These are phyloP conservation scores for Denticeps clupeoides DNA, from an alignment of 2,797 vertebrate species.

Conservation along the genomic window DNA sequence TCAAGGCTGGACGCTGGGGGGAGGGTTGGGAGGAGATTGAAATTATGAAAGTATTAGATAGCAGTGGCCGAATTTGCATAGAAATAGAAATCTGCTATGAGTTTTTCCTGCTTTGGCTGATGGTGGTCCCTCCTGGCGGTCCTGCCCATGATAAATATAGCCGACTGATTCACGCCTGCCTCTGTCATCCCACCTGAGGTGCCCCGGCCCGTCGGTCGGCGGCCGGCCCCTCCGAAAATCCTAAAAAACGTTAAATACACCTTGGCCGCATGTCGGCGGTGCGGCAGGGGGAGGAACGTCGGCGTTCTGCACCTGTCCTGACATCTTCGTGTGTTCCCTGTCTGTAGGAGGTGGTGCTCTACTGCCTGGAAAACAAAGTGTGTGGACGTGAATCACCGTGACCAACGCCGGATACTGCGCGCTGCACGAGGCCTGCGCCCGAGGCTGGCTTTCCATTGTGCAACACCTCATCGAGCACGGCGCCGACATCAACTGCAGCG, in stretches of 20 bases:
- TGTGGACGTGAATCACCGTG: constrained; percentile 95
- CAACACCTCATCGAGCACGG: constrained; percentile 92
- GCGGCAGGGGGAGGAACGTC: no score
- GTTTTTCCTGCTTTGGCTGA: neutral
- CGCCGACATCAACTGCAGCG: constrained; percentile 95
- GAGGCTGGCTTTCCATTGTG: constrained; percentile 91
- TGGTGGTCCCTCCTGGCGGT: constrained; percentile 11
- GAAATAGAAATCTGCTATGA: constrained; percentile 25
- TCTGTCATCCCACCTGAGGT: constrained; percentile 1
- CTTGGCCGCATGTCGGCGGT: no score
- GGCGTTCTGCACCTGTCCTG: no score
- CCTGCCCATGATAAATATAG: constrained; percentile 7
- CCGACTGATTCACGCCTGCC: constrained; percentile 4
- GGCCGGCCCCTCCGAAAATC: no score
- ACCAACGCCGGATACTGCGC: constrained; percentile 97
- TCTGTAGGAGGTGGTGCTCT: constrained; percentile 74
- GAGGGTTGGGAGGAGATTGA: neutral
- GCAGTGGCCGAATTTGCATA: constrained; percentile 23
- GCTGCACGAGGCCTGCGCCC: constrained; percentile 91
- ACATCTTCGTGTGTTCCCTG: neutral
- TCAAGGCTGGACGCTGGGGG: neutral
- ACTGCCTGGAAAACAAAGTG: constrained; percentile 92
- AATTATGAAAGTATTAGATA: constrained; percentile 17
- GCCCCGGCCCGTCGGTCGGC: constrained; percentile 1
- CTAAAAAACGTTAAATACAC: no score